These are phyloP conservation scores for Ethmia dodecea DNA, from an alignment of 2,888 invertebrate species.

Conservation along the genomic window DNA sequence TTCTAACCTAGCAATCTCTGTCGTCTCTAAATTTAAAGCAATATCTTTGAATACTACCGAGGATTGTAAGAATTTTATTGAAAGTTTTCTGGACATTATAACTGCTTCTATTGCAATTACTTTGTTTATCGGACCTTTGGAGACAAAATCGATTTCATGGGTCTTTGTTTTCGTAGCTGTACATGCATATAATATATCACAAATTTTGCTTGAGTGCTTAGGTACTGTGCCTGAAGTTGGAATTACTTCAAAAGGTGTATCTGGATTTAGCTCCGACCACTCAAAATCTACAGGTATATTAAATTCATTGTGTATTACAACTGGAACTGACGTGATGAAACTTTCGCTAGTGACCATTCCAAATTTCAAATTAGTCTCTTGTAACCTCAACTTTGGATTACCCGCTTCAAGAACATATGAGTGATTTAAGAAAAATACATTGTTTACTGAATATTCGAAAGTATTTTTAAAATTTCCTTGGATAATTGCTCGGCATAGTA, in stretches of 20 bases:
- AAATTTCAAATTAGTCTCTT: conserved; percentile 54
- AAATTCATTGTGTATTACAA: conserved; percentile 53
- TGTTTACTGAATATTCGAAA: conserved; percentile 50
- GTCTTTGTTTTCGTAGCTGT: conserved; percentile 55
- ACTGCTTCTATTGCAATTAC: conserved; percentile 47
- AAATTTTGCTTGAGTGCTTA: conserved; percentile 46
- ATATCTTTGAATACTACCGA: conserved; percentile 56
- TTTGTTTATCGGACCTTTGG: conserved; percentile 28
- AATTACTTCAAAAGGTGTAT: conserved; percentile 56
- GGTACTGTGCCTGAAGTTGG: conserved; percentile 49
- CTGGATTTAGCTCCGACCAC: conserved; percentile 46
- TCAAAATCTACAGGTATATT: conserved; percentile 47
- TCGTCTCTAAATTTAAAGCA: conserved; percentile 52
- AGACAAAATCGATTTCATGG: conserved; percentile 50
- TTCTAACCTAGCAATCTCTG: conserved; percentile 63
- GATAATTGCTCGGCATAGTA: conserved; percentile 40
- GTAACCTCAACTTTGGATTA: conserved; percentile 41
- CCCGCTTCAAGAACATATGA: conserved; percentile 44
- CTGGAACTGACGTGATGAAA: conserved; percentile 54
- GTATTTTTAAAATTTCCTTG: conserved; percentile 41
- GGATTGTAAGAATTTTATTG: conserved; percentile 57
- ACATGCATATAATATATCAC: conserved; percentile 48
- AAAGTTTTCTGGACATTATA: conserved; percentile 53
- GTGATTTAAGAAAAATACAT: conserved; percentile 45
- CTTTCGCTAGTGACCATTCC: conserved; percentile 64